A percentile compares a stretch with the other conserved stretches of the same genome.
phyloP scores from a whole-genome alignment of 2,888 invertebrate species.

The Pherbina coryleti region DNA sequence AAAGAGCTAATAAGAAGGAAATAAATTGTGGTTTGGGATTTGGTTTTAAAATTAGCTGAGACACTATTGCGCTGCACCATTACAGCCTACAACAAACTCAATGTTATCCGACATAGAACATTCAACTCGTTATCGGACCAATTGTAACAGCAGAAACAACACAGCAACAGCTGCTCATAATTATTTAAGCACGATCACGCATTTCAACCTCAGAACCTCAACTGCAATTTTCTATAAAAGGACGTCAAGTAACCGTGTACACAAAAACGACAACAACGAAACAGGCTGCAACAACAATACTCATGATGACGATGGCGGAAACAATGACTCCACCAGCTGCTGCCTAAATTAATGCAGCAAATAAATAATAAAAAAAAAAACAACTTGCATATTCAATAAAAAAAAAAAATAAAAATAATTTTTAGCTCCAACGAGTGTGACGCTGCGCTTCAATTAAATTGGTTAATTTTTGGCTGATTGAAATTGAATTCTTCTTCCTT shows the following conservation, averaged over 20 bases:
- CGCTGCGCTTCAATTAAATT: slow-evolving; percentile 4
- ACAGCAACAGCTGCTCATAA: too few species aligned
- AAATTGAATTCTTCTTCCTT: slow-evolving; percentile 7
- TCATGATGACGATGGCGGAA: not conserved
- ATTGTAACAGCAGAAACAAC: too few species aligned
- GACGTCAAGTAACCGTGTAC: not conserved
- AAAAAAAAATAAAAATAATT: not conserved
- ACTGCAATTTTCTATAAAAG: slow-evolving; percentile 9
- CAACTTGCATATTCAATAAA: not conserved
- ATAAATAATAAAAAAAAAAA: not conserved
- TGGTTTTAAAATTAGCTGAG: too few species aligned
- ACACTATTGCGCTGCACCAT: too few species aligned
- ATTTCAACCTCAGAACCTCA: not conserved
- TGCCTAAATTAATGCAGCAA: slow-evolving; percentile 4
- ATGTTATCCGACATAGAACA: too few species aligned
- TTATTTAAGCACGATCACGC: too few species aligned
- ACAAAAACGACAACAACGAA: not conserved
- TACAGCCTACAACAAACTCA: too few species aligned
- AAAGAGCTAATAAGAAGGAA: too few species aligned
- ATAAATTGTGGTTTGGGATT: too few species aligned
- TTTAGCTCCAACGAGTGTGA: not conserved
- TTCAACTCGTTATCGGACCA: too few species aligned
- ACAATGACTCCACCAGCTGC: not conserved
- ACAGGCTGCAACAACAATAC: not conserved
- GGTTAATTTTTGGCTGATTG: slow-evolving; percentile 4